A percentile compares a stretch with the other conserved stretches of the same genome.
Evolutionary conservation across 2,113 vertebrate species (phyloP).

Genomic region (Pituophis catenifer): DNA sequence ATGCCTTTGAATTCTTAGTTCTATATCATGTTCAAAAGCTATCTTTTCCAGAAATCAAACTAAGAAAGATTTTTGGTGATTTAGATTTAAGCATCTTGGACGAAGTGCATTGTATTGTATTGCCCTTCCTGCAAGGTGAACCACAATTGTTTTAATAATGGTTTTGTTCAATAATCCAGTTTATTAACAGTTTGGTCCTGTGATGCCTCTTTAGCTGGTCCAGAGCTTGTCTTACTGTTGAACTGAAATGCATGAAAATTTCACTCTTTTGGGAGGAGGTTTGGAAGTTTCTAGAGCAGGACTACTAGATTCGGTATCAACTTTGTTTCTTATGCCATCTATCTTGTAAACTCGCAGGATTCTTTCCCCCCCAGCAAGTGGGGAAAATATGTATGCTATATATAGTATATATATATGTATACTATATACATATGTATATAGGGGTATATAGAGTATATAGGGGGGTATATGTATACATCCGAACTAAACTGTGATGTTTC

Average conservation of each 20-base stretch:
- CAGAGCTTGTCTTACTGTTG: background rate
- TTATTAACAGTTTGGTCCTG: background rate
- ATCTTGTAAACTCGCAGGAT: too few relatives aligned
- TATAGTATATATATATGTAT: too few relatives aligned
- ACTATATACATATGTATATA: too few relatives aligned
- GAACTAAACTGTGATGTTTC: too few relatives aligned
- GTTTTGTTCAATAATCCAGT: background rate
- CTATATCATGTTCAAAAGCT: background rate
- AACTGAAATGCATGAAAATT: background rate
- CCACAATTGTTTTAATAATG: background rate
- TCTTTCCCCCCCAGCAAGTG: accelerated
- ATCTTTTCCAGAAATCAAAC: background rate
- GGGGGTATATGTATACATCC: too few relatives aligned
- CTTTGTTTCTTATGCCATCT: too few relatives aligned
- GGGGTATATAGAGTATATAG: too few relatives aligned
- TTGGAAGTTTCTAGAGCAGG: too few relatives aligned
- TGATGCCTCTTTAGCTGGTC: background rate
- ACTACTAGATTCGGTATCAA: too few relatives aligned
- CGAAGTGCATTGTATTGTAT: background rate
- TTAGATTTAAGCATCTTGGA: background rate
- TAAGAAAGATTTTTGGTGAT: background rate
- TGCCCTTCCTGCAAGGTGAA: background rate
- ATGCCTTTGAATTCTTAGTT: background rate
- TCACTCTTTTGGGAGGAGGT: too few relatives aligned
- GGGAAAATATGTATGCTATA: too few relatives aligned